phyloP scores from a whole-genome alignment of 1,140 invertebrate species.

The Glomeris maerens region DNA sequence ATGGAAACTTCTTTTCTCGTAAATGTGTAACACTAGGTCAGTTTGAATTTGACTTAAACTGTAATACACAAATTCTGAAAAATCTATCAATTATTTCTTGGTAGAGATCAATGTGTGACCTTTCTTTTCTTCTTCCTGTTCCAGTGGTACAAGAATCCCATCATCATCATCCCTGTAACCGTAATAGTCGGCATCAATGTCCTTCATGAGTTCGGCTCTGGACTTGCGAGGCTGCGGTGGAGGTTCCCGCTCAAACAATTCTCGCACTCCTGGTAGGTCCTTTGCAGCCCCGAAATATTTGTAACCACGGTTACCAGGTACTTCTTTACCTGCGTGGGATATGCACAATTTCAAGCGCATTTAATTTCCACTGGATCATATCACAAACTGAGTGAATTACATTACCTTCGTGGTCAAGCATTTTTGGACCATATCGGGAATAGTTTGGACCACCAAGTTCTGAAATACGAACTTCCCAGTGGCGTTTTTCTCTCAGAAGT shows the following conservation, averaged over 20 bases:
- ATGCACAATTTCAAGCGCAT: not conserved
- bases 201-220: conserved; percentile 89
- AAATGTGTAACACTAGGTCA: too few relatives aligned
- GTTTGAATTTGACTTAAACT: too few relatives aligned
- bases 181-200: conserved; percentile 97
- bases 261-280: conserved; percentile 91
- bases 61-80: too few relatives aligned
- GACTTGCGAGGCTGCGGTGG: conserved; percentile 76
- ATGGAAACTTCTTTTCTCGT: too few relatives aligned
- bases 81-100: too few relatives aligned
- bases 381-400: not conserved
- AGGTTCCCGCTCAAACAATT: conserved; percentile 93
- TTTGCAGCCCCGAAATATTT: conserved; percentile 99
- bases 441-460: conserved; percentile 93
- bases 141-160: conserved; percentile 77
- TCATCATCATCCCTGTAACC: conserved; percentile 98
- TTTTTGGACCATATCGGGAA: conserved; percentile 72
- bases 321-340: conserved; percentile 52
- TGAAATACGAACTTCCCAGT: conserved; percentile 95
- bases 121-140: conserved; percentile 61
- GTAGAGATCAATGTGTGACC: too few relatives aligned
- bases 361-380: not conserved
- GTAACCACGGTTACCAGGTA: conserved; percentile 93
- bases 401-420: conserved; percentile 81
- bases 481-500: conserved; percentile 74